Conservation (phyloP, 2,797 vertebrate species). For the Atherinosoma microstoma region DNA sequence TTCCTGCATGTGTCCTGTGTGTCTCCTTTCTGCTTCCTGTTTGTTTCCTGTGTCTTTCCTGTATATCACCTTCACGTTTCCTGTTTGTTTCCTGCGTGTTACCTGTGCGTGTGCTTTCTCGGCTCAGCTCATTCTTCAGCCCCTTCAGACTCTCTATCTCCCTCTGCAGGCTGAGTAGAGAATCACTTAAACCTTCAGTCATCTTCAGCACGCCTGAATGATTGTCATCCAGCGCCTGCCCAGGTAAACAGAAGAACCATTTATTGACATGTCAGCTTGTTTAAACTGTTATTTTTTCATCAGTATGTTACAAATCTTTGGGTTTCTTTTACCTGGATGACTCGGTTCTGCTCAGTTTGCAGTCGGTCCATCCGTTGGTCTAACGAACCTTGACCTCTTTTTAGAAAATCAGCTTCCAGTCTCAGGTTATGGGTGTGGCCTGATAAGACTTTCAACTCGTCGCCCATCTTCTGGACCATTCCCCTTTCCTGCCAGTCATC, state of each 20-base stretch:
- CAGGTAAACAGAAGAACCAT: background rate
- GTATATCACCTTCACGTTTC: rapidly evolving
- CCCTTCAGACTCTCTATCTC: constrained; percentile 63
- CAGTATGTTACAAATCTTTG: background rate
- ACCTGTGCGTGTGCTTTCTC: background rate
- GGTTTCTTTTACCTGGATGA: constrained; percentile 79
- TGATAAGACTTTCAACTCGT: constrained; percentile 87
- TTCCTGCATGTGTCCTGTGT: background rate
- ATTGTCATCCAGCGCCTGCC: constrained; percentile 58
- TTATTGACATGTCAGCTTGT: too few species aligned
- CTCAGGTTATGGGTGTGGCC: constrained; percentile 85
- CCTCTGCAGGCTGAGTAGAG: constrained; percentile 62
- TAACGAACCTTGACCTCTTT: constrained; percentile 86
- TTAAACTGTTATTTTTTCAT: too few species aligned
- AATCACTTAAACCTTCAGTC: constrained; percentile 51
- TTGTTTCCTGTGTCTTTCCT: too few species aligned
- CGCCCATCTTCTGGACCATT: constrained; percentile 83
- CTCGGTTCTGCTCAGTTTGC: constrained; percentile 88
- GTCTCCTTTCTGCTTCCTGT: background rate
- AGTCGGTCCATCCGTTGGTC: constrained; percentile 87
- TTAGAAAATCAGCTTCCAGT: constrained; percentile 84
- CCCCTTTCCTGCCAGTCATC: constrained; percentile 79
- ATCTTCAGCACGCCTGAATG: constrained; percentile 55
- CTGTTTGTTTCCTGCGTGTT: background rate
- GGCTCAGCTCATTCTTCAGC: constrained; percentile 36